Evolutionary conservation across 2,113 vertebrate species (phyloP).

Genomic region (Amazona vittata): DNA sequence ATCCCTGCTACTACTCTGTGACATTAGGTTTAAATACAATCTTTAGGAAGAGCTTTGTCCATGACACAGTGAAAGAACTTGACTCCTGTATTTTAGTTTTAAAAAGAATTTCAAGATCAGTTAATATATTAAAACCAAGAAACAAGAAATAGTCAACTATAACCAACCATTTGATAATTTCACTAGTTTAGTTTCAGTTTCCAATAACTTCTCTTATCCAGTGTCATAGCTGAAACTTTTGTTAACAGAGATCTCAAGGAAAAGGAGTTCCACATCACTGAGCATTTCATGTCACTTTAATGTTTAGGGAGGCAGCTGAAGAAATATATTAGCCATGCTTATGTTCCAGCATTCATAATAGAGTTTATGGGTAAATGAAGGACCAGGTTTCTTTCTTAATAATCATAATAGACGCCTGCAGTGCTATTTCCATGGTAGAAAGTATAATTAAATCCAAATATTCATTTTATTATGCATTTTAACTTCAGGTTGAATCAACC

Average conservation of each 20-base stretch:
- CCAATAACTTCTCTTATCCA: not conserved
- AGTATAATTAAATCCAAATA: conserved; percentile 36
- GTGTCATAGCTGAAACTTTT: not conserved
- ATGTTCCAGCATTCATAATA: not conserved
- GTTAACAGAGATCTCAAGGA: conserved; percentile 6
- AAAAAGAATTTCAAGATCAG: not conserved
- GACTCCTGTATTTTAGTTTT: not conserved
- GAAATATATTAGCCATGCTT: conserved; percentile 44
- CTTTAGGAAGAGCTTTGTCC: not conserved
- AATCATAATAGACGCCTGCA: not conserved
- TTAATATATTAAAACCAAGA: not conserved
- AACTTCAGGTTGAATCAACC: not conserved
- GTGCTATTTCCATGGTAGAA: not conserved
- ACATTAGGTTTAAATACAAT: not conserved
- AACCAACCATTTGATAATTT: not conserved
- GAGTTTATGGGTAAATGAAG: conserved; percentile 37
- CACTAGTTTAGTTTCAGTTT: too few relatives aligned
- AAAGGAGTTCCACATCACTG: conserved; percentile 54
- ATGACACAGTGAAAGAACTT: not conserved
- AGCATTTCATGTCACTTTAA: conserved; percentile 62
- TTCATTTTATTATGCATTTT: not conserved
- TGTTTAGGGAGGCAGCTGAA: conserved; percentile 46
- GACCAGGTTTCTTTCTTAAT: not conserved
- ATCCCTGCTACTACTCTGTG: not conserved
- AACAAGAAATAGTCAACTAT: not conserved